Base-by-base conservation (phyloP, 2,113 vertebrate genomes). In the Bos indicus region DNA sequence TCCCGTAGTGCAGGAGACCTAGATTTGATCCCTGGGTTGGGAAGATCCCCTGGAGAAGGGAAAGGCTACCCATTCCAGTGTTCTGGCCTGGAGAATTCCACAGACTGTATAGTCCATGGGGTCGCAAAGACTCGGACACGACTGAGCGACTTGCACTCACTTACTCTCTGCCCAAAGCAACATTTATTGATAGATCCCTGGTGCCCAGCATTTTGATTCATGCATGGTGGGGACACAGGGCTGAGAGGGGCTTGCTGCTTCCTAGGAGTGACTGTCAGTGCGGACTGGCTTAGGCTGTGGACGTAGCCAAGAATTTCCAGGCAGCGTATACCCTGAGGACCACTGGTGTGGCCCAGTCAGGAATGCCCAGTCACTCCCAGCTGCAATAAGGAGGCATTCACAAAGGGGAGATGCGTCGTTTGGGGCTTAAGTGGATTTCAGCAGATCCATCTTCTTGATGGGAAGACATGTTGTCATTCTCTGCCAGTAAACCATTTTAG, bases 241-340 rank as follows among this genome's bases (percentile, higher is more conserved):
- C 56, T 17, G 16, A 13, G 51, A 30, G 11, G 51, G 85, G 36
- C 28, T 43, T 33, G 2, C 48, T 3, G 5, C 80, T 59, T 71
- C n/a, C 25, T 7, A 1, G n/a, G 59, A 36, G 3, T 4, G 2
- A 19, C 15, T 21, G 36, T n/a, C 48, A 33, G 4, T 16, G 4
- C 2, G 5, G 16, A 25, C 48, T 12, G 80, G 48, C n/a, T 30
- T 40, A 43, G 57, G 57, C n/a, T 14, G 10, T 36, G 26, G 56
- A 7, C 3, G 21, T n/a, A 48, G 40, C 54, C 28, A 46, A 28
- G 43, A 60, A 51, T 60, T 26, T 62, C 57, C 7, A 8, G 56
- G 51, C 60, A 33, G 67, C 2, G 0, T 2, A 2, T 46, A 52
- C 0, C 13, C 2, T 12, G 12, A 5, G 0, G 51, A 3, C 82